Conservation (phyloP, 1,140 invertebrate genomes). For the Hyphantria cunea region DNA sequence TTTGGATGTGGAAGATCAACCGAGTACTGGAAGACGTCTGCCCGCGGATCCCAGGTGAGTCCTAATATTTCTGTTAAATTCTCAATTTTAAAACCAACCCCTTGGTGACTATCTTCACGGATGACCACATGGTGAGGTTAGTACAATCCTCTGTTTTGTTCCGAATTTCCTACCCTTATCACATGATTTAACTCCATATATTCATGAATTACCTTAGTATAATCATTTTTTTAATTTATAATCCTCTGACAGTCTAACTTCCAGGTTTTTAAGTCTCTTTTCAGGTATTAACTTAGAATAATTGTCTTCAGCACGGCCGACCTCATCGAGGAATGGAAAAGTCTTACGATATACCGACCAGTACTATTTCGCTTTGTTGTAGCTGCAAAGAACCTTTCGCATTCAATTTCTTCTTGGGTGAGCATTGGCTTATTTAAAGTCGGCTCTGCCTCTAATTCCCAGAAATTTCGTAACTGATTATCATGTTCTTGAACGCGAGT, state of each 20-base stretch:
- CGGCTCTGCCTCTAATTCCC: constrained; percentile 44
- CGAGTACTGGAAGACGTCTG: too few relatives aligned
- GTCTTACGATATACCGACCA: too few relatives aligned
- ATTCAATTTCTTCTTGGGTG: not conserved
- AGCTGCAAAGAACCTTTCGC: not conserved
- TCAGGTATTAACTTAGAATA: too few relatives aligned
- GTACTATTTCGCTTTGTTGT: too few relatives aligned
- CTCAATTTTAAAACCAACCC: not conserved
- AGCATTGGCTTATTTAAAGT: not conserved
- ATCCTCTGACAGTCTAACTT: not conserved
- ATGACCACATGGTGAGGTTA: not conserved
- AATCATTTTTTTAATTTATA: not conserved
- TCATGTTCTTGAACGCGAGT: constrained; percentile 33
- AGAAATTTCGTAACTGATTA: constrained; percentile 40
- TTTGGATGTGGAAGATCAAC: too few relatives aligned
- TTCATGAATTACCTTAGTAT: not conserved
- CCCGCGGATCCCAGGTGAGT: too few relatives aligned
- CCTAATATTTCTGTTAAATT: too few relatives aligned
- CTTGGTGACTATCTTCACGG: not conserved
- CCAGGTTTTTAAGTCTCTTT: not conserved
- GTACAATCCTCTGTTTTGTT: not conserved
- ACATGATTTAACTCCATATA: not conserved
- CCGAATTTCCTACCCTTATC: not conserved
- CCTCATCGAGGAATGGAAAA: too few relatives aligned
- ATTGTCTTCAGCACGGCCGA: too few relatives aligned